Percentiles rank a stretch among this genome's conserved stretches.
Conservation (phyloP, 35 echinoderm and acorn worm genomes). For the Amphiura filiformis region DNA sequence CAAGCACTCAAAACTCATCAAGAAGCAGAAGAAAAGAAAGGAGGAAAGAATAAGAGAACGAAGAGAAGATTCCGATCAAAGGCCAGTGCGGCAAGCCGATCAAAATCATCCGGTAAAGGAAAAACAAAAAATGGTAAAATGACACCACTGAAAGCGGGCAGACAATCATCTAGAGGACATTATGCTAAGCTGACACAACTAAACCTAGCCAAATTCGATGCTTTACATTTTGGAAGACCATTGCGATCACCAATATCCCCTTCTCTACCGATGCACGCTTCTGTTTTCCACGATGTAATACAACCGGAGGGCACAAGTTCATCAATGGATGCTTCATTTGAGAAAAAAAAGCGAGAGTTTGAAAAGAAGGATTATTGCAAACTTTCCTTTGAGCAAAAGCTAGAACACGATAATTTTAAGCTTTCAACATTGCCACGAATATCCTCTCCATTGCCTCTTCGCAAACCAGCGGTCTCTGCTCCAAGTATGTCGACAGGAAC, state of each 20-base stretch:
- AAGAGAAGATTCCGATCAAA: constrained; percentile 20
- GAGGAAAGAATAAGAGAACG: not conserved
- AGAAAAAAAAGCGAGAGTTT: not conserved
- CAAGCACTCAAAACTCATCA: constrained; percentile 62
- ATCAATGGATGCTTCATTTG: not conserved
- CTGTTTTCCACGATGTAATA: not conserved
- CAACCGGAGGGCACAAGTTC: not conserved
- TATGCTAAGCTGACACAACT: constrained; percentile 4
- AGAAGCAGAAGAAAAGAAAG: constrained; percentile 54
- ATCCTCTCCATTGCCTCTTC: constrained; percentile 2
- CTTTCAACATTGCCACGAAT: constrained; percentile 11
- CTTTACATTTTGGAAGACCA: not conserved
- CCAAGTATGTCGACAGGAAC: not conserved
- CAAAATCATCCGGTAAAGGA: not conserved
- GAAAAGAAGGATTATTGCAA: constrained; percentile 20
- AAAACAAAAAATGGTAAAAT: constrained; percentile 15
- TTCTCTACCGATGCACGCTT: not conserved
- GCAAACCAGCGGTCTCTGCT: not conserved
- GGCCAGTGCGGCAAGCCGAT: not conserved
- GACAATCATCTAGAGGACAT: not conserved
- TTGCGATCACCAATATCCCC: not conserved
- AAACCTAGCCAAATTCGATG: constrained; percentile 16
- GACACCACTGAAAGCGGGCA: not conserved
- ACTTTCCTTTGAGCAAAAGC: constrained; percentile 55
- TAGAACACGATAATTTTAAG: constrained; percentile 24